These are phyloP conservation scores for Habrosyne pyritoides DNA, from an alignment of 2,888 invertebrate genomes.

Conservation along the genomic window DNA sequence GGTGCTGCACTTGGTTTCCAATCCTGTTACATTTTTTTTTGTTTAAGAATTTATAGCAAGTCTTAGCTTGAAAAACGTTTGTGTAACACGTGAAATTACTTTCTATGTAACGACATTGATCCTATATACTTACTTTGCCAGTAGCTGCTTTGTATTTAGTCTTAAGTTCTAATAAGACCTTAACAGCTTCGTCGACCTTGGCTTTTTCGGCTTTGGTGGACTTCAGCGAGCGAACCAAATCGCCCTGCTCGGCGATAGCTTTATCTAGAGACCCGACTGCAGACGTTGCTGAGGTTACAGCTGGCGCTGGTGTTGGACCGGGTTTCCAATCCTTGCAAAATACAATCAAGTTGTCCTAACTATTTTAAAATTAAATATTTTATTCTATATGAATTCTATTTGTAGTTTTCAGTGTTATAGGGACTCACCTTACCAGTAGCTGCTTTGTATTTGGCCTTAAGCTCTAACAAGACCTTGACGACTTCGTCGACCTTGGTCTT, in stretches of 20 bases:
- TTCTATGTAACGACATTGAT: no score
- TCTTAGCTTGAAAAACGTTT: no score
- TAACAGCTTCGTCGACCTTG: constrained; percentile 67
- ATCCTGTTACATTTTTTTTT: constrained; percentile 20
- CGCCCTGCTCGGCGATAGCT: constrained; percentile 84
- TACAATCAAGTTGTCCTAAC: no score
- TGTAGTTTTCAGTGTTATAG: background rate
- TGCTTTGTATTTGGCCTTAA: constrained; percentile 89
- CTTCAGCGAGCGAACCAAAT: constrained; percentile 87
- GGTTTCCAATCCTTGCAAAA: constrained; percentile 56
- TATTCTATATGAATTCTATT: background rate
- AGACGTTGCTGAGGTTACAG: constrained; percentile 15
- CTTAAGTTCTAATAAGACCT: constrained; percentile 87
- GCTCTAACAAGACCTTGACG: constrained; percentile 81
- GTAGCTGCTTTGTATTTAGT: constrained; percentile 86
- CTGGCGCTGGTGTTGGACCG: constrained; percentile 22
- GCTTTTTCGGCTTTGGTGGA: constrained; percentile 80
- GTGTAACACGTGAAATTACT: no score
- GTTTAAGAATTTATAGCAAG: no score
- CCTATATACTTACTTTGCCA: constrained; percentile 55
- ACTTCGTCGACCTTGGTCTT: constrained; percentile 75
- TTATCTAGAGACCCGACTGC: constrained; percentile 31
- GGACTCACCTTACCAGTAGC: constrained; percentile 47
- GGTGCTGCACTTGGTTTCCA: constrained; percentile 30
- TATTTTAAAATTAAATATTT: background rate